Conservation (phyloP, 2,797 vertebrate genomes). For the Chromis chromis region DNA sequence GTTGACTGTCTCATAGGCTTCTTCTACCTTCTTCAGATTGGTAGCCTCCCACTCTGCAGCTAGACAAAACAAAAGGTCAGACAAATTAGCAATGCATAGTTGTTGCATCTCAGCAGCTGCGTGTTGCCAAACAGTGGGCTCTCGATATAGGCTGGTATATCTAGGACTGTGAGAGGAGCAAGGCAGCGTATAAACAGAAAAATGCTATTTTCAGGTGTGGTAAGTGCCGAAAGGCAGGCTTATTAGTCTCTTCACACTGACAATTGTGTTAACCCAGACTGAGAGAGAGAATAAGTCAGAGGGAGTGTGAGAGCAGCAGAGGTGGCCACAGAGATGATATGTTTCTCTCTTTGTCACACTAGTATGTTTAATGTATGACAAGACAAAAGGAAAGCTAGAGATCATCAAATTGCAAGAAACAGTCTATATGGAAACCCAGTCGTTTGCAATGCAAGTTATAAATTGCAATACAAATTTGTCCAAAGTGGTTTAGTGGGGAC, state of each 20-base stretch:
- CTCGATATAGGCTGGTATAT: conserved; percentile 62
- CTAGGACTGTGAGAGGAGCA: conserved; percentile 46
- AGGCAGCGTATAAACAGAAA: conserved; percentile 53
- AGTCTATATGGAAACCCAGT: neutral
- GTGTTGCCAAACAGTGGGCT: conserved; percentile 71
- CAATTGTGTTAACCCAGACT: conserved; percentile 53
- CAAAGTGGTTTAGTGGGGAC: neutral
- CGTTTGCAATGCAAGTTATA: neutral
- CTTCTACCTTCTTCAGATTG: conserved; percentile 79
- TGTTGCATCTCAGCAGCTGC: conserved; percentile 60
- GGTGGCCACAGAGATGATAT: conserved; percentile 31
- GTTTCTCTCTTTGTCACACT: conserved; percentile 43
- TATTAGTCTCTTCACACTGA: conserved; percentile 64
- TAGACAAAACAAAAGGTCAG: conserved; percentile 79
- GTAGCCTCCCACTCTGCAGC: conserved; percentile 76
- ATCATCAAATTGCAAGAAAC: conserved; percentile 5
- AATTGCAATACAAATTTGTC: neutral
- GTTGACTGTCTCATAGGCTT: conserved; percentile 77
- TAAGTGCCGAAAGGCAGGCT: conserved; percentile 45
- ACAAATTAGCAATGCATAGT: conserved; percentile 68
- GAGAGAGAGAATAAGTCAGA: conserved; percentile 29
- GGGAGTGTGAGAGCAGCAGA: conserved; percentile 34
- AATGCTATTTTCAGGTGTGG: conserved; percentile 67
- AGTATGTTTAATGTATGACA: conserved; percentile 22
- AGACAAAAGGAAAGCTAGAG: neutral